Evolutionary conservation across 2,888 invertebrate genomes (phyloP).

Genomic region (Macaria notata): DNA sequence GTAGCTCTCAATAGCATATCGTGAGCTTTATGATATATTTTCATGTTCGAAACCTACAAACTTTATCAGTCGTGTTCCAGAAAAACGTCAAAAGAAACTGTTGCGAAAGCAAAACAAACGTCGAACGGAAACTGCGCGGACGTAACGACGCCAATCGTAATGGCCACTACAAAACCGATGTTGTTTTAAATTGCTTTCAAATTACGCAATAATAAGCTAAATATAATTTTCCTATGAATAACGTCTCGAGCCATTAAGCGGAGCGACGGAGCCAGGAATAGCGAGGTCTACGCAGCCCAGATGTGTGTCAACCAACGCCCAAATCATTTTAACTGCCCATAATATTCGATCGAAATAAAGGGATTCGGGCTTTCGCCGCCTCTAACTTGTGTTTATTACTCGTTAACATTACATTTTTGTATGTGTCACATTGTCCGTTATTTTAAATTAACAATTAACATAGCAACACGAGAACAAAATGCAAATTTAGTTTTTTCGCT

Average conservation of each 20-base stretch:
- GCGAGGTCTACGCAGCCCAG: constrained; percentile 62
- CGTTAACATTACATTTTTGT: too few relatives aligned
- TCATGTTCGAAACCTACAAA: too few relatives aligned
- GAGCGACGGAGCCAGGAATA: constrained; percentile 63
- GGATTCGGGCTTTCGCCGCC: constrained; percentile 32
- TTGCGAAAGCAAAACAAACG: constrained; percentile 3
- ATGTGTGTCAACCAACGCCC: constrained; percentile 72
- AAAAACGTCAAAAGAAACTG: background rate
- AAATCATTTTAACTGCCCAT: constrained; percentile 59
- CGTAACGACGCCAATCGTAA: constrained; percentile 9
- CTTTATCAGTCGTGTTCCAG: background rate
- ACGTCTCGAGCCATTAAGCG: constrained; percentile 67
- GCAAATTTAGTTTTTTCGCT: too few relatives aligned
- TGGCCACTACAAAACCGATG: constrained; percentile 19
- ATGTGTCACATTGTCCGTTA: too few relatives aligned
- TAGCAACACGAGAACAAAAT: too few relatives aligned
- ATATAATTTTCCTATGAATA: constrained; percentile 61
- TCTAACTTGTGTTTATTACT: background rate
- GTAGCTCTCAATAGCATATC: too few relatives aligned
- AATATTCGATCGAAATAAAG: constrained; percentile 49
- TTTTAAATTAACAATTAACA: too few relatives aligned
- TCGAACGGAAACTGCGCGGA: constrained; percentile 4
- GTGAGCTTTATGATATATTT: too few relatives aligned
- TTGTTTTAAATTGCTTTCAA: constrained; percentile 33
- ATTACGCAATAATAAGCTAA: constrained; percentile 53